A percentile compares a stretch with the other conserved stretches of the same genome.
Conservation (phyloP, 1,140 invertebrate genomes). For the Nephila pilipes region DNA sequence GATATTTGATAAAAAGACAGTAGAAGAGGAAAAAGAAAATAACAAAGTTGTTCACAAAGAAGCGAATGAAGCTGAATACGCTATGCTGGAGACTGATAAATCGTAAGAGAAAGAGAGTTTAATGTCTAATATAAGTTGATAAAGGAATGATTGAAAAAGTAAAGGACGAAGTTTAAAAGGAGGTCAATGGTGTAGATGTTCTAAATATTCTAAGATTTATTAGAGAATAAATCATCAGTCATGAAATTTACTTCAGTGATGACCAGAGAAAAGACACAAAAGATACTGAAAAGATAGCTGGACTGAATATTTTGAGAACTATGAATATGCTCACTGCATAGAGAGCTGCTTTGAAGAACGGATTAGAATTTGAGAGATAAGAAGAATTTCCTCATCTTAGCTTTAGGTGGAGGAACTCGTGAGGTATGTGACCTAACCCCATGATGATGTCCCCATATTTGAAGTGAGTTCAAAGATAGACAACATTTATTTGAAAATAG, state of each 20-base stretch:
- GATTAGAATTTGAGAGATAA: slow-evolving; percentile 84
- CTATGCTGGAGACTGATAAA: too few relatives aligned
- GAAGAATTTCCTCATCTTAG: slow-evolving; percentile 98
- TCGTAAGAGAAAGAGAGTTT: slow-evolving; percentile 91
- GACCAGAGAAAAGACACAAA: slow-evolving; percentile 85
- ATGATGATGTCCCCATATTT: slow-evolving; percentile 87
- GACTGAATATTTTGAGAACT: slow-evolving; percentile 95
- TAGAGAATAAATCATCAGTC: slow-evolving; percentile 78
- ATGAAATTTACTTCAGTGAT: slow-evolving; percentile 91
- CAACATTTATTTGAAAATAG: slow-evolving; percentile 80
- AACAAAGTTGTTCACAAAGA: too few relatives aligned
- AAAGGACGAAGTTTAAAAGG: slow-evolving; percentile 91
- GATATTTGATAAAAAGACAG: too few relatives aligned
- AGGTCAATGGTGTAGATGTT: slow-evolving; percentile 87
- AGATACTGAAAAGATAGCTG: slow-evolving; percentile 94
- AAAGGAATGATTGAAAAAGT: slow-evolving; percentile 92
- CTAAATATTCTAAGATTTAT: slow-evolving; percentile 81
- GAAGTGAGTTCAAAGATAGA: slow-evolving; percentile 89
- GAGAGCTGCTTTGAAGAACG: slow-evolving; percentile 83
- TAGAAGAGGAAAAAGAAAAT: too few relatives aligned
- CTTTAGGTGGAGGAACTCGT: slow-evolving; percentile 85
- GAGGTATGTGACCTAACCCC: slow-evolving; percentile 94
- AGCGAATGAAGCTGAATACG: too few relatives aligned
- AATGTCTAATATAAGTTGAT: slow-evolving; percentile 90
- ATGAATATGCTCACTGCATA: slow-evolving; percentile 86